phyloP scores from a whole-genome alignment of 2,113 vertebrate genomes.

The Phrynosoma platyrhinos region DNA sequence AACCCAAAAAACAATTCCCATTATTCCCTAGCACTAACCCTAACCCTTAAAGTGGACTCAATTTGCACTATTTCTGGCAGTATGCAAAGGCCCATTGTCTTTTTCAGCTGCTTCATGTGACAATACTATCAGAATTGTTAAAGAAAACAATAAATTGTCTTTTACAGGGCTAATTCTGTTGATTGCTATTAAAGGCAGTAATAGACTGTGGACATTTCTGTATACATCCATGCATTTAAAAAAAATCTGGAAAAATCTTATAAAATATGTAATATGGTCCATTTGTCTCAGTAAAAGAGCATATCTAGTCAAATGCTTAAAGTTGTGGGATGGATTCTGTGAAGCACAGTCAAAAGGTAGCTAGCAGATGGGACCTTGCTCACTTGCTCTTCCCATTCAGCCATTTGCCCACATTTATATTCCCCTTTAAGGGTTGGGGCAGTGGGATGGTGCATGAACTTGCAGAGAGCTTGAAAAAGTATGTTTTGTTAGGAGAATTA shows the following conservation, averaged over 20 bases:
- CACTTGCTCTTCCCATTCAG: background rate
- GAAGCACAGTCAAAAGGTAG: background rate
- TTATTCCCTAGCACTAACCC: too few species aligned
- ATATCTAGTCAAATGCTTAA: rapidly evolving
- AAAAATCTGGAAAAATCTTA: background rate
- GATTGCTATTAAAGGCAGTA: background rate
- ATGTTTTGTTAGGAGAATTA: too few species aligned
- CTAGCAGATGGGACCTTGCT: background rate
- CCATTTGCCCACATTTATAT: background rate
- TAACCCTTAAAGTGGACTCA: too few species aligned
- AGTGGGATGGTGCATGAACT: background rate
- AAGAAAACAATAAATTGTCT: background rate
- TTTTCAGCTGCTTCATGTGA: background rate
- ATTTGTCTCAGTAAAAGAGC: rapidly evolving
- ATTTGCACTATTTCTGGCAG: too few species aligned
- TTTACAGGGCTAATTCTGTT: background rate
- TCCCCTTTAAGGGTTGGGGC: background rate
- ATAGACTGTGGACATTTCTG: background rate
- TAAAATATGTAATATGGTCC: background rate
- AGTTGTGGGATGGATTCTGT: background rate
- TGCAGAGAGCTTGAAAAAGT: too few species aligned
- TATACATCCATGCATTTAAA: background rate
- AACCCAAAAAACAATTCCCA: too few species aligned
- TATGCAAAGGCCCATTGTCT: background rate
- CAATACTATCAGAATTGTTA: background rate